Conservation (phyloP, 2,888 invertebrate genomes). For the Thereva unica region DNA sequence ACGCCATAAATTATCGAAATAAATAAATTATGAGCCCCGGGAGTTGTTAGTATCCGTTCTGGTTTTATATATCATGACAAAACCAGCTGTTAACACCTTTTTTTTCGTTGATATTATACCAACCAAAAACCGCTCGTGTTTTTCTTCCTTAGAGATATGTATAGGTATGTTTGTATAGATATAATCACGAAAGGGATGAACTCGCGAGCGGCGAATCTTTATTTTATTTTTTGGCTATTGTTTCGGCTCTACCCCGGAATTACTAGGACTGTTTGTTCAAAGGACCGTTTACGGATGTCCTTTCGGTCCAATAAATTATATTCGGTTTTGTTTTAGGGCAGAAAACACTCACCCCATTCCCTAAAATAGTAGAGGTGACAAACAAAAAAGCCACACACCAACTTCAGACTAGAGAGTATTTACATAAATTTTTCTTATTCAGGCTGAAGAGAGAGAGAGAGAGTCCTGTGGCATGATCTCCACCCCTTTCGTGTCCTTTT, state of each 20-base stretch:
- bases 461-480: conserved; percentile 25
- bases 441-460: neutral
- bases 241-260: conserved; percentile 31
- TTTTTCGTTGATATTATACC: neutral
- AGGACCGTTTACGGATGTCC: conserved; percentile 35
- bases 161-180: no score
- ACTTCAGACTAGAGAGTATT: conserved; percentile 9
- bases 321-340: conserved; percentile 35
- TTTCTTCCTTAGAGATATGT: no score
- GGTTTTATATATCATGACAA: conserved; percentile 1
- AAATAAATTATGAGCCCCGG: conserved; percentile 52
- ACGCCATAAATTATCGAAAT: conserved; percentile 56
- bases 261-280: conserved; percentile 29
- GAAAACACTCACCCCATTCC: conserved; percentile 17
- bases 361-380: conserved; percentile 11
- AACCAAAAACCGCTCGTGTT: conserved; percentile 7
- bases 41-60: conserved; percentile 14
- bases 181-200: conserved; percentile 9
- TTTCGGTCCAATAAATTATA: conserved; percentile 35
- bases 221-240: conserved; percentile 20
- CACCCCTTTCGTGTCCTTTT: conserved; percentile 33
- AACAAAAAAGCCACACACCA: conserved; percentile 4
- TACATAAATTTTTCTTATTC: conserved; percentile 34
- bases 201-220: conserved; percentile 13
- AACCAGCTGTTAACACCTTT: conserved; percentile 36